Evolutionary conservation across 1,140 invertebrate genomes (phyloP), one percentile per base, ranked within the genome.

Genomic region (Glomeris maerens): DNA sequence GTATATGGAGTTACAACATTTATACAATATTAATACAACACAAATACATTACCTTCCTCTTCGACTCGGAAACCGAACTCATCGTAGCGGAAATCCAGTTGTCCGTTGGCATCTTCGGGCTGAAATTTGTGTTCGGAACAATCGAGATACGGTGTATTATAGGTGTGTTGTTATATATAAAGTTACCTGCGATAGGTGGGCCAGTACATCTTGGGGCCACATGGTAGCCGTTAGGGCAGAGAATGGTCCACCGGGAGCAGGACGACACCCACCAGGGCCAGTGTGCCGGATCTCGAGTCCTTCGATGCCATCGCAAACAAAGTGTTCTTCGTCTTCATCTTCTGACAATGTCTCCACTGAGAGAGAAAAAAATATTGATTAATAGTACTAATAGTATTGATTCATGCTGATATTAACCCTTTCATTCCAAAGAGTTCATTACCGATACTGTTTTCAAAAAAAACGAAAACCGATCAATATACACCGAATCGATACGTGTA

Each of bases 31-130:
- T 5, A 52, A 25, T n/a, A n/a, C 13, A 21, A 40, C 29, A 57
- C 17, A 25, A 3, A 1, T 25, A 47, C 45, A 38, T 47, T 56
- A 62, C 66, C 66, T 74, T 95, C 90, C 69, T 95, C 87, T 62
- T 94, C 89, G 1, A 96, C 81, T 61, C 90, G 83, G 71, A 97
- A 98, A 1, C 94, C 94, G 75, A 98, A 97, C 71, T 98, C 93
- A 73, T 98, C 93, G 73, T 94, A 97, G 58, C 86, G 80, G 60
- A 66, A 69, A 55, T 72, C 72, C 27, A 69, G 56, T 51, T 70
- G 67, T 22, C 65, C 69, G 57, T 64, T 65, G 21, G 60, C 61
- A 59, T 69, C 69, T 57, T 67, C 66, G 22, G 68, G 67, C 67
- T 70, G 52, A 28, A 59, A n/a, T n/a, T n/a, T n/a, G n/a, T n/a